These are phyloP conservation scores for Channa argus DNA, from an alignment of 2,113 vertebrate genomes.

Conservation along the genomic window DNA sequence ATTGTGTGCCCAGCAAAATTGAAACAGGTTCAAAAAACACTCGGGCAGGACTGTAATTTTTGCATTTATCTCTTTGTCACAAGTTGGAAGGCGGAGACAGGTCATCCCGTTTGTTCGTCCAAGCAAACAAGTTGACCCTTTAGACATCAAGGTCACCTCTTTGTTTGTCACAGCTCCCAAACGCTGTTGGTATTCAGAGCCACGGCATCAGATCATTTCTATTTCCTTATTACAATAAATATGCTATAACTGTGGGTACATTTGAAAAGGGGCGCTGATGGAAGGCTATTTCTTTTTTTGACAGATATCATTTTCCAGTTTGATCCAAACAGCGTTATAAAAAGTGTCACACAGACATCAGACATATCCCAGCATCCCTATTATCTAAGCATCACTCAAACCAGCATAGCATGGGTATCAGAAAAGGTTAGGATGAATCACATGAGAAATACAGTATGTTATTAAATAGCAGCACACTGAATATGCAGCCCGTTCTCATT, in stretches of 20 bases:
- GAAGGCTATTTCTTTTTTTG: conserved; percentile 65
- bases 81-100: conserved; percentile 9
- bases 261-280: conserved; percentile 47
- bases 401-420: not conserved
- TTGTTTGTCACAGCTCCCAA: conserved; percentile 51
- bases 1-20: conserved; percentile 80
- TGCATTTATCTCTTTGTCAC: conserved; percentile 55
- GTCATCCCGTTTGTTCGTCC: conserved; percentile 5
- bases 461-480: conserved; percentile 3
- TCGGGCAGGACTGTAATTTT: conserved; percentile 63
- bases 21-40: conserved; percentile 66
- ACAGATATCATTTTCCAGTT: conserved; percentile 65
- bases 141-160: conserved; percentile 50
- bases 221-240: conserved; percentile 59
- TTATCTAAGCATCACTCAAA: conserved; percentile 44
- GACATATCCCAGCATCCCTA: conserved; percentile 45
- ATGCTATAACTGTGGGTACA: conserved; percentile 46
- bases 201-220: conserved; percentile 36
- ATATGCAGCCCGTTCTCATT: too few relatives aligned
- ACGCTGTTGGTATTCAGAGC: conserved; percentile 64
- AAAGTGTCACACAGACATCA: conserved; percentile 38
- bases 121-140: conserved; percentile 36
- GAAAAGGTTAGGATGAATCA: conserved; percentile 20
- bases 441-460: conserved; percentile 25
- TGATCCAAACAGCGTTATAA: conserved; percentile 47